Conservation (phyloP, 2,797 vertebrate genomes). For the Chloroceryle inda region DNA sequence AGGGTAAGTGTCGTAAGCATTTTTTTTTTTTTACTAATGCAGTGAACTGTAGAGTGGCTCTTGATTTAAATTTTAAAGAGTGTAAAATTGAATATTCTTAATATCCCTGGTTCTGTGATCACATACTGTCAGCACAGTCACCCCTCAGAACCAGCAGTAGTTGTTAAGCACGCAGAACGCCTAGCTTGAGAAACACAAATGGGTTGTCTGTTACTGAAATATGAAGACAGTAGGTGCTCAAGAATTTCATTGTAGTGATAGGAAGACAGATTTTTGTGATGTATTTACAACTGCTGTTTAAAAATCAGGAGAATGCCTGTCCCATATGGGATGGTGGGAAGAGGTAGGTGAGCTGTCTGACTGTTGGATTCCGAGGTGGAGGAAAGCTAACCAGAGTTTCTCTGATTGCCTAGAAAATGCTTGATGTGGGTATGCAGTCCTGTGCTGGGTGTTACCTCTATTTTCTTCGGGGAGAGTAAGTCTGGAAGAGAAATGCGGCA, state of each 20-base stretch:
- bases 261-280: background rate
- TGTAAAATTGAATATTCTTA: background rate
- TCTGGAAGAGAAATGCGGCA: background rate
- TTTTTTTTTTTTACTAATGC: background rate
- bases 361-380: background rate
- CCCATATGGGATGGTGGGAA: background rate
- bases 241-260: background rate
- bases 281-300: background rate
- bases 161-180: background rate
- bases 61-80: background rate
- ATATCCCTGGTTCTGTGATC: background rate
- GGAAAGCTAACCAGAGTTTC: background rate
- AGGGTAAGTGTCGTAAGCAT: background rate
- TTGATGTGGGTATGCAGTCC: background rate
- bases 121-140: background rate
- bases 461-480: background rate
- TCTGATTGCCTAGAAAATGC: background rate
- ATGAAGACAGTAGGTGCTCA: background rate
- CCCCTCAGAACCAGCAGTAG: background rate
- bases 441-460: background rate
- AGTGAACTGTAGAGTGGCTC: background rate
- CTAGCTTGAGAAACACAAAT: background rate
- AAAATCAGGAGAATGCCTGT: background rate
- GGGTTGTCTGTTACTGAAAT: background rate
- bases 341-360: background rate